A percentile compares a stretch with the other conserved stretches of the same genome.
These are phyloP conservation scores for Epicauta chinensis DNA, from an alignment of 1,140 invertebrate species.

Conservation along the genomic window DNA sequence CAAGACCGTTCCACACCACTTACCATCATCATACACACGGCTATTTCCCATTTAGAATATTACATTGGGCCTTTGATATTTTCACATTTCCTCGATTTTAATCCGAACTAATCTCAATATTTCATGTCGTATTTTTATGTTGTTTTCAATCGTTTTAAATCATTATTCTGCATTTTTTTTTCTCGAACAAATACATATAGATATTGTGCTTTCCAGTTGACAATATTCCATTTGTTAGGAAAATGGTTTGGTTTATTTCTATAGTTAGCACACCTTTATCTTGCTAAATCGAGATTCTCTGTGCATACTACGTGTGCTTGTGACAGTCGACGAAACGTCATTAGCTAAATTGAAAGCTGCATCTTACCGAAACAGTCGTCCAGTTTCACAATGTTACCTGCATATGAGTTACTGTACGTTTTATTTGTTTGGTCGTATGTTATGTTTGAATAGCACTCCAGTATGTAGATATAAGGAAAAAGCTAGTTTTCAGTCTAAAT, in stretches of 20 bases:
- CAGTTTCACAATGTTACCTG: constrained; percentile 10
- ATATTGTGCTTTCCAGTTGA: too few species aligned
- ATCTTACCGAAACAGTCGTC: constrained; percentile 35
- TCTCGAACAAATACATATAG: too few species aligned
- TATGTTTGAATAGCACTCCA: constrained; percentile 42
- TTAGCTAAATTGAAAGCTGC: constrained; percentile 44
- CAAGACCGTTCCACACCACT: too few species aligned
- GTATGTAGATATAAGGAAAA: constrained; percentile 44
- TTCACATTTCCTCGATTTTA: too few species aligned
- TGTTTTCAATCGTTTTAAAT: too few species aligned
- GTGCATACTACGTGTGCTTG: constrained; percentile 38
- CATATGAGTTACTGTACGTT: constrained; percentile 13
- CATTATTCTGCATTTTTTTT: too few species aligned
- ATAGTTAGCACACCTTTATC: constrained; percentile 31
- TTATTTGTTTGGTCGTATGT: constrained; percentile 20
- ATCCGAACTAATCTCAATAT: too few species aligned
- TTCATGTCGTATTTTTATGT: too few species aligned
- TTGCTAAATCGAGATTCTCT: constrained; percentile 30
- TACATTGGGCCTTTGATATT: too few species aligned
- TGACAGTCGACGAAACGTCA: constrained; percentile 43
- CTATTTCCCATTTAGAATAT: too few species aligned
- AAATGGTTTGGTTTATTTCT: not conserved
- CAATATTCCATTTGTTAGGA: too few species aligned
- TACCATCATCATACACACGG: too few species aligned
- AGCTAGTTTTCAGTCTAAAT: constrained; percentile 41